Evolutionary conservation across 1,140 invertebrate genomes (phyloP), one percentile per base, ranked within the genome.

Genomic region (Hirudo medicinalis): DNA sequence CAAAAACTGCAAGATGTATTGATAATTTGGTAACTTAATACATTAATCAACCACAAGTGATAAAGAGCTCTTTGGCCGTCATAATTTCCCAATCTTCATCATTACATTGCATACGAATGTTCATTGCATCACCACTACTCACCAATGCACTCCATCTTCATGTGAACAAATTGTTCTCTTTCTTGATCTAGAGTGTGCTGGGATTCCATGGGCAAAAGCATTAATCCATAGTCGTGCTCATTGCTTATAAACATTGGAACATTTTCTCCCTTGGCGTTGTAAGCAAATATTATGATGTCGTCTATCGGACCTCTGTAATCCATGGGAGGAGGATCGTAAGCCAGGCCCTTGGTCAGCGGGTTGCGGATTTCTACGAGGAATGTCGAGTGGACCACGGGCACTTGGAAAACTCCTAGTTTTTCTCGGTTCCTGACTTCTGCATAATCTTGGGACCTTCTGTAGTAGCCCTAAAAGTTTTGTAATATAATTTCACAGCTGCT

Each of bases 231-330:
- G 5, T 84, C 76, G 36, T 89, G 77, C 70, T 90, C 87, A 79
- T 97, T 97, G 75, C 91, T 89, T 22, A 97, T 79, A 78, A 88
- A 82, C 76, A 97, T 82, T 4, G 86, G 79, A 68, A 94, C 82
- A 73, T 78, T 72, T 78, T 76, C 73, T 75, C 77, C 71, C 78
- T 88, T 89, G 17, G 94, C 93, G 72, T 88, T 89, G 13, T 90
- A 77, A 9, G 93, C 92, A 85, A 99, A 97, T 17, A 89, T 86
- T 76, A 97, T 96, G 54, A 97, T 94, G 80, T 98, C 94, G 84
- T 97, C 92, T 11, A 86, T 81, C 0, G 93, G 92, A 54, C 91
- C 90, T 9, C 74, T 73, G 67, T 83, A 83, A 69, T 86, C 82
- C 72, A 89, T 90, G 11, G 80, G 75, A 49, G 85, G 87, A 84